Conservation (phyloP, 1,140 invertebrate genomes). For the Euura lappo region DNA sequence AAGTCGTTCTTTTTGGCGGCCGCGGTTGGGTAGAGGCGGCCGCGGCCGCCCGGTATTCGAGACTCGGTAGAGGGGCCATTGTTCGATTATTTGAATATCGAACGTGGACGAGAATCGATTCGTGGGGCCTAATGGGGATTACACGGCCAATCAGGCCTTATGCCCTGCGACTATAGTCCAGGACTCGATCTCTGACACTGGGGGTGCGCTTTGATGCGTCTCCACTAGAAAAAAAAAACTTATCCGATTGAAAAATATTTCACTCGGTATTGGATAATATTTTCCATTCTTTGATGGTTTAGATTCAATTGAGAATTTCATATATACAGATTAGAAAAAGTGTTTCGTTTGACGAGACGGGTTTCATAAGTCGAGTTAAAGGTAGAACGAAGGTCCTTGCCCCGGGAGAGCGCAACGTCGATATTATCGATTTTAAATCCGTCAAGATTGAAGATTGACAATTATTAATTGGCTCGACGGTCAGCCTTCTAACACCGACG, state of each 20-base stretch:
- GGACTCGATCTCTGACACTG: not conserved
- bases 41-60: constrained; percentile 24
- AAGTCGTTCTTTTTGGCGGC: constrained; percentile 46
- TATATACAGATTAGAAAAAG: too few species aligned
- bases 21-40: constrained; percentile 23
- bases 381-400: not conserved
- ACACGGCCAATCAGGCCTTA: constrained; percentile 57
- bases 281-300: too few species aligned
- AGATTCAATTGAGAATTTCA: too few species aligned
- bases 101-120: constrained; percentile 55
- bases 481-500: too few species aligned
- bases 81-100: constrained; percentile 60
- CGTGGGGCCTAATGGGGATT: constrained; percentile 58
- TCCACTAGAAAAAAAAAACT: too few species aligned
- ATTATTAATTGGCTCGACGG: not conserved
- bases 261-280: too few species aligned
- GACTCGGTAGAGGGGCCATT: constrained; percentile 46
- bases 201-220: not conserved
- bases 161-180: not conserved
- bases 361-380: too few species aligned
- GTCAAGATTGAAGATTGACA: constrained; percentile 5
- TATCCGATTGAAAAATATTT: too few species aligned
- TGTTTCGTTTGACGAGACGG: too few species aligned
- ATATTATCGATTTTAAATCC: constrained; percentile 5
- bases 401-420: not conserved